These are phyloP conservation scores for Chrysina gloriosa DNA, from an alignment of 2,888 invertebrate species.

Conservation along the genomic window DNA sequence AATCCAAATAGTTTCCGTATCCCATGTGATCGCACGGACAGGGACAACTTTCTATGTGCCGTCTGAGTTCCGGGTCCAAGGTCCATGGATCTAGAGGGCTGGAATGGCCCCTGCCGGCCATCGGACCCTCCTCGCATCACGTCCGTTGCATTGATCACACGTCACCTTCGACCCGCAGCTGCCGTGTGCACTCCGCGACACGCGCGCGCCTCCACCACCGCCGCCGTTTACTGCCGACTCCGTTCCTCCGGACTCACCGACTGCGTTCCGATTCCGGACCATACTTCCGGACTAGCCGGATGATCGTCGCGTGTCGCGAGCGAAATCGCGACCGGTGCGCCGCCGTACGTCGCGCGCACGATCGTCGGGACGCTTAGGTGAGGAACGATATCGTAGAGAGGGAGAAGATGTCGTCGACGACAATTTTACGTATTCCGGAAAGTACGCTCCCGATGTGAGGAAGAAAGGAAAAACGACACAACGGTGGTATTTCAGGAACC, in stretches of 20 bases:
- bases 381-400: too few species aligned
- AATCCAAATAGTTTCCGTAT: conserved; percentile 92
- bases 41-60: conserved; percentile 89
- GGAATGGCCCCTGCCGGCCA: conserved; percentile 64
- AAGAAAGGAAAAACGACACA: too few species aligned
- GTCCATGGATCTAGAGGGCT: conserved; percentile 63
- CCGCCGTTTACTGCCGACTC: conserved; percentile 1
- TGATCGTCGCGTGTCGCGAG: background rate
- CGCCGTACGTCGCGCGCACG: too few species aligned
- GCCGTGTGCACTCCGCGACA: too few species aligned
- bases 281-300: background rate
- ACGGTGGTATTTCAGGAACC: too few species aligned
- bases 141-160: conserved; percentile 58
- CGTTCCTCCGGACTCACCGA: conserved; percentile 58
- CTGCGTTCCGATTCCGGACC: background rate
- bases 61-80: conserved; percentile 85
- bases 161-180: background rate
- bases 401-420: too few species aligned
- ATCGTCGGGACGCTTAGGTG: too few species aligned
- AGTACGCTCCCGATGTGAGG: too few species aligned
- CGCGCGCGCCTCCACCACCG: conserved; percentile 44
- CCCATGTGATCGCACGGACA: conserved; percentile 95
- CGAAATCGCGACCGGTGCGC: background rate
- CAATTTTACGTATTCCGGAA: too few species aligned
- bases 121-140: conserved; percentile 61